Conservation (phyloP, 30 jellyfish, hydroid and myxozoan species). For the Phacellophora camtschatica region DNA sequence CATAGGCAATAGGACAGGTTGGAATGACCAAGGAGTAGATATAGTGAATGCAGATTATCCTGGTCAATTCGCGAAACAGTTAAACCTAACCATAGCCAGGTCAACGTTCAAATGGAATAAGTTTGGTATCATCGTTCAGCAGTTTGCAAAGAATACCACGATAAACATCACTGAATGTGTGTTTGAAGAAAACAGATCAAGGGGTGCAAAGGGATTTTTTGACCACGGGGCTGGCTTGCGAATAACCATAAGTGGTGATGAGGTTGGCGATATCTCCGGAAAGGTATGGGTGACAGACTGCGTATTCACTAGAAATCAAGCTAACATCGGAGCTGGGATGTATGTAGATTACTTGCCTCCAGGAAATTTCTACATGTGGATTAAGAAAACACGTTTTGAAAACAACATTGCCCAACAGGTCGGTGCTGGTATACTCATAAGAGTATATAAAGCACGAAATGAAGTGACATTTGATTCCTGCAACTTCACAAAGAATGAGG, state of each 20-base stretch:
- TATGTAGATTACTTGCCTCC: not conserved
- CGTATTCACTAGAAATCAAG: not conserved
- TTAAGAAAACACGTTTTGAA: not conserved
- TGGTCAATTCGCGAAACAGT: not conserved
- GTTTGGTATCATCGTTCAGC: not conserved
- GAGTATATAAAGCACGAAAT: not conserved
- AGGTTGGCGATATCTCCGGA: not conserved
- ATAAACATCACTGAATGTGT: not conserved
- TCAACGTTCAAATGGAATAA: conserved; percentile 5
- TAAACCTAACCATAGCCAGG: not conserved
- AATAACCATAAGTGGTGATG: not conserved
- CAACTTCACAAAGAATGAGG: not conserved
- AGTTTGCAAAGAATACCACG: not conserved
- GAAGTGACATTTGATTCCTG: not conserved
- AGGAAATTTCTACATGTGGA: not conserved
- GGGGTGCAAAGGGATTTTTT: not conserved
- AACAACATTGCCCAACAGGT: conserved; percentile 28
- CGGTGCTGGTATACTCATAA: not conserved
- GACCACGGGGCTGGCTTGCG: not conserved
- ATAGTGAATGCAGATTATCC: not conserved
- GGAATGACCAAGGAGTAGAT: not conserved
- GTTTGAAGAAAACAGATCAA: not conserved
- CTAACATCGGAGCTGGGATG: conserved; percentile 7
- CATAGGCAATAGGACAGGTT: not conserved
- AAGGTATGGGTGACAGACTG: not conserved